Conservation (phyloP, 2,113 vertebrate genomes). For the Erpornis zantholeuca region DNA sequence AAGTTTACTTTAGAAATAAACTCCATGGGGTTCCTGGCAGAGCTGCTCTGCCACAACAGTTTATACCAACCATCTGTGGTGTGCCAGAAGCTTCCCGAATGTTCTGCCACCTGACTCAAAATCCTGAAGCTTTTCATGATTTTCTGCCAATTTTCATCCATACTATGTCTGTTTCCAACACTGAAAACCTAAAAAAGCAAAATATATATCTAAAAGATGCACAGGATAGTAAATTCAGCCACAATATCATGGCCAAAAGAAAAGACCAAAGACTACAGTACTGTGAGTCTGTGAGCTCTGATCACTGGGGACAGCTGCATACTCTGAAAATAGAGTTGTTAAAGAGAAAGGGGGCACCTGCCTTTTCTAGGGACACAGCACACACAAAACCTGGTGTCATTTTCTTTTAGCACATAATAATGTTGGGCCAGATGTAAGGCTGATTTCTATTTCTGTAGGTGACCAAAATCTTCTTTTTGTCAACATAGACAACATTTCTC, state of each 20-base stretch:
- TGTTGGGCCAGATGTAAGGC: neutral
- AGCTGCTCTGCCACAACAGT: conserved; percentile 69
- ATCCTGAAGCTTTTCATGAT: conserved; percentile 69
- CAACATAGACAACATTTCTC: neutral
- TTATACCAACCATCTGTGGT: conserved; percentile 73
- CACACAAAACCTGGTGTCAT: neutral
- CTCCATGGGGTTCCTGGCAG: conserved; percentile 71
- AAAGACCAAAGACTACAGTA: neutral
- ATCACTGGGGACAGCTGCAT: neutral
- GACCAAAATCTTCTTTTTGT: neutral
- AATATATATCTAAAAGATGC: conserved; percentile 45
- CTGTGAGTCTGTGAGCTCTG: neutral
- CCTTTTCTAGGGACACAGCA: neutral
- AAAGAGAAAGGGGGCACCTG: neutral
- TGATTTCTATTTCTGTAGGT: neutral
- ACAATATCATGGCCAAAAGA: neutral
- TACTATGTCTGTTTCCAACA: conserved; percentile 67
- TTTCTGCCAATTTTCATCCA: conserved; percentile 69
- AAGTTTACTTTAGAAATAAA: conserved; percentile 75
- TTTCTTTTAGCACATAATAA: neutral
- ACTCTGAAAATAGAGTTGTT: neutral
- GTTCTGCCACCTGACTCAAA: conserved; percentile 75
- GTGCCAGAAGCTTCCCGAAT: conserved; percentile 74
- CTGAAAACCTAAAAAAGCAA: conserved; percentile 57
- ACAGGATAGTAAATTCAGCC: conserved; percentile 21